Percentiles rank a stretch among this genome's conserved stretches.
phyloP scores from a whole-genome alignment of 2,113 vertebrate species.

The Petrocephalus microphthalmus region DNA sequence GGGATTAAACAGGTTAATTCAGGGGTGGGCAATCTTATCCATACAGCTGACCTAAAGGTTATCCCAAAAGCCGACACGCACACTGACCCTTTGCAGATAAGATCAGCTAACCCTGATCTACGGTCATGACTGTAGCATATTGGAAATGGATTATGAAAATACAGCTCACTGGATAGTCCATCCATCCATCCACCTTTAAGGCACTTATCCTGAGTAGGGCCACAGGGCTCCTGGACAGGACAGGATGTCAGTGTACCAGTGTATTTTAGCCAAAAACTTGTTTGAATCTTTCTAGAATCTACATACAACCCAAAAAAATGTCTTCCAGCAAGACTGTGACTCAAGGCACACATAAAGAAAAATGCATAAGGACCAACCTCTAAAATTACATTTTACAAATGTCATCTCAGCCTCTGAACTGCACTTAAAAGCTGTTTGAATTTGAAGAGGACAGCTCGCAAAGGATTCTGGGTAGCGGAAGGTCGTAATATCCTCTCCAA shows the following conservation, averaged over 20 bases:
- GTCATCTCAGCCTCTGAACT: background rate
- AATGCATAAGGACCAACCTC: background rate
- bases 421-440: background rate
- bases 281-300: background rate
- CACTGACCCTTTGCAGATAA: background rate
- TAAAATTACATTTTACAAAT: background rate
- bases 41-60: background rate
- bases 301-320: background rate
- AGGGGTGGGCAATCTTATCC: background rate
- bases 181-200: background rate
- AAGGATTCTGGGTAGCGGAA: background rate
- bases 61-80: background rate
- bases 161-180: background rate
- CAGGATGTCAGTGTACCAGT: background rate
- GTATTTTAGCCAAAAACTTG: background rate
- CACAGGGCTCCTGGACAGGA: background rate
- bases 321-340: background rate
- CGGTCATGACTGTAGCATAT: background rate
- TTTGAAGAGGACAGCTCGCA: background rate
- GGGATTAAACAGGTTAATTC: background rate
- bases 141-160: background rate
- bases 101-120: background rate
- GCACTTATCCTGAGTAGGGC: background rate
- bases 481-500: background rate
- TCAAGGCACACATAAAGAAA: background rate